A percentile compares a stretch with the other conserved stretches of the same genome.
Conservation (phyloP, 2,888 invertebrate genomes). For the Sminthurinus aureus region DNA sequence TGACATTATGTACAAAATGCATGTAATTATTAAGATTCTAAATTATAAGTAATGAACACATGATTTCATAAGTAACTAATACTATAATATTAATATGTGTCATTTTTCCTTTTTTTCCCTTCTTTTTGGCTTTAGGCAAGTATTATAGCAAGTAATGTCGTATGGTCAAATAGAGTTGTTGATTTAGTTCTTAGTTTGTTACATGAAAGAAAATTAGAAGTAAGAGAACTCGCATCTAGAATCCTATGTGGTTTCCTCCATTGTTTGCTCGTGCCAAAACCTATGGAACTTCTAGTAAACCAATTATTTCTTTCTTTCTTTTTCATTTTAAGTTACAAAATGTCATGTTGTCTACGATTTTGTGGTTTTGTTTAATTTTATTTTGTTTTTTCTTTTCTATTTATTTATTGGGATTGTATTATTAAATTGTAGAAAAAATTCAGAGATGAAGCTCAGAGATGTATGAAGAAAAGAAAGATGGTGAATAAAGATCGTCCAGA, state of each 20-base stretch:
- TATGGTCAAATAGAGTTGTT: slow-evolving; percentile 65
- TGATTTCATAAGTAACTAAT: too few species aligned
- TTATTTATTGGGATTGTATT: not conserved
- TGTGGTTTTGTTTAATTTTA: not conserved
- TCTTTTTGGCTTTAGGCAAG: slow-evolving; percentile 60
- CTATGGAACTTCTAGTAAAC: slow-evolving; percentile 69
- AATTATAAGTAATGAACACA: too few species aligned
- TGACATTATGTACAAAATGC: too few species aligned
- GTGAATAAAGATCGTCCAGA: slow-evolving; percentile 53
- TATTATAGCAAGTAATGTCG: slow-evolving; percentile 61
- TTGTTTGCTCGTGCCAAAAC: slow-evolving; percentile 77
- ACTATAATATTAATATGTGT: too few species aligned
- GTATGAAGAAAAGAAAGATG: slow-evolving; percentile 49
- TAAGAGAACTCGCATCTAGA: slow-evolving; percentile 81
- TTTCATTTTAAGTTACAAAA: too few species aligned
- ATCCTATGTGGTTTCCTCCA: slow-evolving; percentile 87
- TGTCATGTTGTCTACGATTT: not conserved
- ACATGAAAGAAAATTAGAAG: slow-evolving; percentile 78
- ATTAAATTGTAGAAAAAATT: slow-evolving; percentile 66
- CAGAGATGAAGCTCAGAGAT: slow-evolving; percentile 65
- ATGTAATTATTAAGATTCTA: too few species aligned
- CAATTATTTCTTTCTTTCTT: not conserved
- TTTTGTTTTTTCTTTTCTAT: not conserved
- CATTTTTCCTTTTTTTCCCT: too few species aligned
- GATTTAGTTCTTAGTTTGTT: slow-evolving; percentile 73